Conservation (phyloP, 2,113 vertebrate genomes). For the Tyto alba region DNA sequence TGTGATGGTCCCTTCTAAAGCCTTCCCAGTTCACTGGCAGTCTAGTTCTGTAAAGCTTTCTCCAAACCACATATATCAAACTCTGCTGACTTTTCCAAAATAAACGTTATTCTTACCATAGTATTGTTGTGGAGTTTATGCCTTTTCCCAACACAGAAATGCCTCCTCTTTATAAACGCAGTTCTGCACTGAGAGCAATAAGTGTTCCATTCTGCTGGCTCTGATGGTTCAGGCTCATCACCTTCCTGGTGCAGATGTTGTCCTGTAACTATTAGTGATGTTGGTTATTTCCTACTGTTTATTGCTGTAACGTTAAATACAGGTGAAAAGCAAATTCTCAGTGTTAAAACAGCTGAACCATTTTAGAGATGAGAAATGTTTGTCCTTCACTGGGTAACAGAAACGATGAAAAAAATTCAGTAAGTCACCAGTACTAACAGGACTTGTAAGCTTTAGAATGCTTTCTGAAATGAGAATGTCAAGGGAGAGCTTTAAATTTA, state of each 20-base stretch:
- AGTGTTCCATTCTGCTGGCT: background rate
- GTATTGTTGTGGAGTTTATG: background rate
- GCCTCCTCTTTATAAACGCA: background rate
- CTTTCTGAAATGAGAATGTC: background rate
- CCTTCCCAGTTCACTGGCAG: background rate
- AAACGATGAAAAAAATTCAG: background rate
- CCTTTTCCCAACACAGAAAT: constrained; percentile 8
- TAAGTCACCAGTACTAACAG: background rate
- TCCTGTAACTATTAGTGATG: background rate
- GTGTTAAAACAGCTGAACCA: background rate
- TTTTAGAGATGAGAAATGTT: background rate
- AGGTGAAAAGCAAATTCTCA: background rate
- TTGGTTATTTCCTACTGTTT: background rate
- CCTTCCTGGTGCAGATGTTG: background rate
- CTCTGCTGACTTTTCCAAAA: background rate
- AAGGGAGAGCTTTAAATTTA: background rate
- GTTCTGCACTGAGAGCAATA: background rate
- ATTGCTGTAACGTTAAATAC: background rate
- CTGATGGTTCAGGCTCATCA: background rate
- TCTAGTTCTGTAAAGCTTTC: background rate
- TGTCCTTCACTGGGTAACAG: background rate
- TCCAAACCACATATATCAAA: background rate
- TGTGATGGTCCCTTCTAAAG: constrained; percentile 79
- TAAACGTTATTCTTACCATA: background rate
- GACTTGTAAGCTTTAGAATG: background rate